Evolutionary conservation across 2,888 invertebrate species (phyloP).

Genomic region (Hypercompe scribonia): DNA sequence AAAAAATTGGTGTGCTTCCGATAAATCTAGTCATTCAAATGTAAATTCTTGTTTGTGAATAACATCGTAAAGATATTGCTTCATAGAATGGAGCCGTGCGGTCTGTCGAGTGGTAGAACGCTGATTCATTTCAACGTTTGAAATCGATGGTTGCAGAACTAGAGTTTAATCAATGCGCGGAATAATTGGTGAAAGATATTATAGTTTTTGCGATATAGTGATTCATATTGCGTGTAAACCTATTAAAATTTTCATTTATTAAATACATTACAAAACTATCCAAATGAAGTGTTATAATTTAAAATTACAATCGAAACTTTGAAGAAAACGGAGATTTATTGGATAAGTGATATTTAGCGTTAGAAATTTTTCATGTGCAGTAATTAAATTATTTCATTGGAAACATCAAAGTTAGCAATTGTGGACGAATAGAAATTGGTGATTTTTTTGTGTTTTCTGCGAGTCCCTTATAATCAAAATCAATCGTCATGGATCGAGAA

Average conservation of each 20-base stretch:
- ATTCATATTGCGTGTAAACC: background rate
- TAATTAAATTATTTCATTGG: background rate
- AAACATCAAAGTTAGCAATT: background rate
- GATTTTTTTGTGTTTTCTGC: background rate
- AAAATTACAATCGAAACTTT: background rate
- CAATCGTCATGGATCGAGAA: slow-evolving; percentile 10
- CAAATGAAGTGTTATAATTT: background rate
- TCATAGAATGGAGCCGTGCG: background rate
- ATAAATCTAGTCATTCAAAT: background rate
- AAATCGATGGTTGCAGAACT: background rate
- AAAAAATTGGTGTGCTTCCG: background rate
- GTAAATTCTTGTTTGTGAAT: background rate
- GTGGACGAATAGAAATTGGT: background rate
- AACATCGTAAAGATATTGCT: background rate
- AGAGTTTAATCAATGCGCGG: background rate
- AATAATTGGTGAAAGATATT: background rate
- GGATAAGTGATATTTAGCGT: background rate
- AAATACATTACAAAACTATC: background rate
- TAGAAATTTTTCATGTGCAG: background rate
- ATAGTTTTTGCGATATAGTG: background rate
- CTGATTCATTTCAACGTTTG: background rate
- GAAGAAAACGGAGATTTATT: background rate
- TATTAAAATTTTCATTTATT: no score
- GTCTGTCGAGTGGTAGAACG: background rate
- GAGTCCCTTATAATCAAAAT: background rate